These are phyloP conservation scores for Helicolenus hilgendorfi DNA, from an alignment of 2,797 vertebrate genomes.

Conservation along the genomic window DNA sequence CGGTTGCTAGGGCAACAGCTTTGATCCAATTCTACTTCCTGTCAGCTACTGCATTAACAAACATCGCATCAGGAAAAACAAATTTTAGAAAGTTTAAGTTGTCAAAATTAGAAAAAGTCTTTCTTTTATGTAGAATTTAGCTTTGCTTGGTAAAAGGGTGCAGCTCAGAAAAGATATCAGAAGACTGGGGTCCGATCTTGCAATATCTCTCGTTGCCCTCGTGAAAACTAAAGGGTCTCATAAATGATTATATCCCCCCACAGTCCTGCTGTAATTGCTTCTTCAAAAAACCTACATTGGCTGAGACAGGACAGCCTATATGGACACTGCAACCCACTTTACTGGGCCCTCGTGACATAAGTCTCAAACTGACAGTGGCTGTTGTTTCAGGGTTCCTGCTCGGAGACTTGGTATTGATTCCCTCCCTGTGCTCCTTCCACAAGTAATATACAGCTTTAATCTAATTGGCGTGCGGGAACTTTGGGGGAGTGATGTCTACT, in stretches of 20 bases:
- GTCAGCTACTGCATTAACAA: not conserved
- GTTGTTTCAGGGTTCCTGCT: constrained; percentile 75
- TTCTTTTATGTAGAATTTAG: not conserved
- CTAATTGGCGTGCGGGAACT: constrained; percentile 80
- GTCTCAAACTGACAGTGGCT: constrained; percentile 67
- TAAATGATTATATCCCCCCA: constrained; percentile 33
- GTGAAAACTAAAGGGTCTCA: constrained; percentile 25
- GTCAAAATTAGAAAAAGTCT: not conserved
- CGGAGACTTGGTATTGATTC: constrained; percentile 81
- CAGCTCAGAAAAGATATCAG: not conserved
- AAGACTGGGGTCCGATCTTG: not conserved
- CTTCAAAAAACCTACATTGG: constrained; percentile 24
- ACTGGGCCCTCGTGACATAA: constrained; percentile 50
- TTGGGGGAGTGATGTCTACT: constrained; percentile 65
- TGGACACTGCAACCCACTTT: constrained; percentile 45
- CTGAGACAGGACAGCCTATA: constrained; percentile 17
- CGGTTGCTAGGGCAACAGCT: not conserved
- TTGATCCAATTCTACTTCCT: no score
- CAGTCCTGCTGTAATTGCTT: constrained; percentile 48
- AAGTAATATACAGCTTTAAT: constrained; percentile 86
- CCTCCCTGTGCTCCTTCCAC: constrained; percentile 63
- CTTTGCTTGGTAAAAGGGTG: not conserved
- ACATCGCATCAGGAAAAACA: not conserved
- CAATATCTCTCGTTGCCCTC: not conserved
- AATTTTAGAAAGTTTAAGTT: not conserved